These are phyloP conservation scores for Chironomus striatipennis DNA, from an alignment of 1,140 invertebrate genomes.

Conservation along the genomic window DNA sequence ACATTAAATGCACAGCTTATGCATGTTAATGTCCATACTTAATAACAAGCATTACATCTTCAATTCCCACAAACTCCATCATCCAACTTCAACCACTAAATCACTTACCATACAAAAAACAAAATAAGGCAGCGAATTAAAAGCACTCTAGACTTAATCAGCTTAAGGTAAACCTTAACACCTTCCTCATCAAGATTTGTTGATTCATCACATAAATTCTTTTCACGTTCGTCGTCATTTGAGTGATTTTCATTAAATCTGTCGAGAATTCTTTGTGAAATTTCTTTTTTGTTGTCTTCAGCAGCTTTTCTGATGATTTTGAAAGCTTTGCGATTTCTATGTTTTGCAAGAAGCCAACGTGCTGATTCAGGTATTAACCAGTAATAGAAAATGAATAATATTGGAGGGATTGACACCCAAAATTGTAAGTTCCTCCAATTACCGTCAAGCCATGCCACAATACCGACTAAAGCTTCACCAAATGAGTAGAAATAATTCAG, in stretches of 20 bases:
- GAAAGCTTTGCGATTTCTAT: slow-evolving; percentile 43
- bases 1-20: too few species aligned
- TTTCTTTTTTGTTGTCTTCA: slow-evolving; percentile 43
- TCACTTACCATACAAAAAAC: slow-evolving; percentile 43
- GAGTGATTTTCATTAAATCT: slow-evolving; percentile 29
- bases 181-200: neutral
- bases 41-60: too few species aligned
- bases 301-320: slow-evolving; percentile 47
- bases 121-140: slow-evolving; percentile 42
- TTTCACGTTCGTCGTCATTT: slow-evolving; percentile 25
- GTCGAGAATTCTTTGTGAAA: slow-evolving; percentile 42
- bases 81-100: neutral
- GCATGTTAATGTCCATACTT: too few species aligned
- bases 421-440: slow-evolving; percentile 54
- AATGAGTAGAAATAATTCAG: slow-evolving; percentile 57
- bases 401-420: slow-evolving; percentile 46
- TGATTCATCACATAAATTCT: neutral
- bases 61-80: too few species aligned
- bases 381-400: slow-evolving; percentile 47
- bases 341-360: slow-evolving; percentile 50
- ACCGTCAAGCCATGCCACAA: slow-evolving; percentile 47
- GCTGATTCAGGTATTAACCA: slow-evolving; percentile 57
- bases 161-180: neutral
- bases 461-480: slow-evolving; percentile 51
- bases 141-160: slow-evolving; percentile 43